Conservation (phyloP, 2,797 vertebrate genomes). For the Eutrigla gurnardus region DNA sequence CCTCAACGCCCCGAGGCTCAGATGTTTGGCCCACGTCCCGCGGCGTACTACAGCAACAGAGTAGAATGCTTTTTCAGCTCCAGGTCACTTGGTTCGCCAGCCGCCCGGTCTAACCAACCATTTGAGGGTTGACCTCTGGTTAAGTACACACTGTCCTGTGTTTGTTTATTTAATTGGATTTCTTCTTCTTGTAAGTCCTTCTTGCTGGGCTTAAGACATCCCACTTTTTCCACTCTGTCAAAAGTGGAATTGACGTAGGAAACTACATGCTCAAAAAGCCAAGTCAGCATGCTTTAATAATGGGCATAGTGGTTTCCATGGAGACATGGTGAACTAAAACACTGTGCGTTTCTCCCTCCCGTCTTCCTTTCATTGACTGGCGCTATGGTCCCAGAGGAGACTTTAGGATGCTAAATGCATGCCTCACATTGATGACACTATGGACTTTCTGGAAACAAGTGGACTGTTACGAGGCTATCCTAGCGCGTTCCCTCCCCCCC, state of each 20-base stretch:
- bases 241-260: constrained; percentile 4
- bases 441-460: constrained; percentile 75
- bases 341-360: constrained; percentile 10
- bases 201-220: background rate
- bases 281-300: constrained; percentile 45
- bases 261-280: constrained; percentile 21
- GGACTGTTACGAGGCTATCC: constrained; percentile 45
- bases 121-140: constrained; percentile 18
- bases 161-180: constrained; percentile 13
- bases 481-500: constrained; percentile 17
- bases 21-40: constrained; percentile 23
- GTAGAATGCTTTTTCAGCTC: constrained; percentile 8
- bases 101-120: background rate
- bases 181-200: background rate
- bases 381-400: constrained; percentile 31
- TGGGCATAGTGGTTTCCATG: constrained; percentile 39
- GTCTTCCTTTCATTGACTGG: constrained; percentile 40
- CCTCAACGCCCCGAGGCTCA: constrained; percentile 29
- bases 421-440: constrained; percentile 74
- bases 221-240: background rate
- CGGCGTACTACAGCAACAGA: constrained; percentile 18
- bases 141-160: background rate
- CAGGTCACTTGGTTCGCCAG: constrained; percentile 39
- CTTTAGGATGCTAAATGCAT: constrained; percentile 43
- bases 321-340: constrained; percentile 19